Base-by-base conservation (phyloP, 2,797 vertebrate species). In the Amphiprion clarkii region DNA sequence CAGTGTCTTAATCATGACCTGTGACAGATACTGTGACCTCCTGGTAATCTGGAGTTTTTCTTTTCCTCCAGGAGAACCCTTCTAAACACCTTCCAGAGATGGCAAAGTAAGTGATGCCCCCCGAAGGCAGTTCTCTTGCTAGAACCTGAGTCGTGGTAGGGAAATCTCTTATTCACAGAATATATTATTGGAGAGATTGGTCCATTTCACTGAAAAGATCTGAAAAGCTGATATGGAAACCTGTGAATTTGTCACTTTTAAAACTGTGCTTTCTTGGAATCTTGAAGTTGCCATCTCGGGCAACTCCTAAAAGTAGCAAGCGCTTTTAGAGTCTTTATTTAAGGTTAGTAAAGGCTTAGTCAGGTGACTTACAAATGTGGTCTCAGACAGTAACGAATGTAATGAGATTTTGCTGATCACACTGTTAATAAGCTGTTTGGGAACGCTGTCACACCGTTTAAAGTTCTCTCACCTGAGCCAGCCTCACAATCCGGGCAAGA, bases 81-180 rank as follows among this genome's bases (percentile, higher is more conserved):
- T 29, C 31, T 0, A 12, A 58, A 68, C 5, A 81, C 54, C 62
- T 6, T 58, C 40, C 44, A 79, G 71, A 88, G 48, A 95, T 95
- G 94, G 74, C 92, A 82, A 94, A 93, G 94, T 95, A 85, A 94
- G 93, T 90, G 6, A 31, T 53, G 5, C 21, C 6, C 46, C 29
- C 46, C 13, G n/a, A 49, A 51, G 8, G 12, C 4, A 4, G 0
- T 17, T 52, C 1, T 25, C 8, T 42, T 52, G 21, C 23, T 56
- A 67, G 5, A 57, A 36, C 3, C 16, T 44, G 14, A 17, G 42
- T 14, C 16, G 0, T 7, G 17, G 46, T 48, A 4, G 5, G n/a
- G 1, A 16, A 48, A 48, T 19, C n/a, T 8, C 44, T 52, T 1
- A 10, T 23, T 17, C 3, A n/a, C 10, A 3, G 17, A 12, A 23